These are phyloP conservation scores for Diorhabda elongata DNA, from an alignment of 1,140 invertebrate species.

Conservation along the genomic window DNA sequence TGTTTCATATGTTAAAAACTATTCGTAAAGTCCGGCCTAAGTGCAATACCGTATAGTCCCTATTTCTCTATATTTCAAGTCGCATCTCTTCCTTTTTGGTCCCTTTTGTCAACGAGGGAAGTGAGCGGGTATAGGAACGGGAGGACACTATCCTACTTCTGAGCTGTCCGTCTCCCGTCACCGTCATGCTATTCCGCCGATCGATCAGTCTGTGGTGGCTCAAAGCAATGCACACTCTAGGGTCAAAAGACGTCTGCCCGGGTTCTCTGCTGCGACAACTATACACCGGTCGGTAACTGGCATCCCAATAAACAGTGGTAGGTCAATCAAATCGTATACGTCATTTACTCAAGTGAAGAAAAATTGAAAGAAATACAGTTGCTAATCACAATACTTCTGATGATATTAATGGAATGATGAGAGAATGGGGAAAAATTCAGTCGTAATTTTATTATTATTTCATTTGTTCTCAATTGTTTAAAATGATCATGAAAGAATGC, in stretches of 20 bases:
- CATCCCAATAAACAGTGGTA: too few species aligned
- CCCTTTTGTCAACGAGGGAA: constrained; percentile 17
- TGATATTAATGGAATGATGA: too few species aligned
- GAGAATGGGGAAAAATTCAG: too few species aligned
- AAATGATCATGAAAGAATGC: too few species aligned
- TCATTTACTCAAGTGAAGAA: too few species aligned
- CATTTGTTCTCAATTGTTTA: too few species aligned
- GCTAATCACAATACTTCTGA: too few species aligned
- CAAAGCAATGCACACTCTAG: constrained; percentile 47
- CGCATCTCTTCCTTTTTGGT: constrained; percentile 22
- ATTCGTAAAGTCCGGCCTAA: neutral
- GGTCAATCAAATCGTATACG: too few species aligned
- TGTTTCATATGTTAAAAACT: neutral
- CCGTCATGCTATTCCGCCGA: constrained; percentile 44
- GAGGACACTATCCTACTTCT: constrained; percentile 31
- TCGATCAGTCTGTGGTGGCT: constrained; percentile 48
- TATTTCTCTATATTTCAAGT: constrained; percentile 5
- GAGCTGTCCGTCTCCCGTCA: constrained; percentile 49
- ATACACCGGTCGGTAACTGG: neutral
- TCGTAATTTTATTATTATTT: too few species aligned
- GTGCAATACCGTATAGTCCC: neutral
- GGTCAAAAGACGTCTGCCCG: constrained; percentile 50
- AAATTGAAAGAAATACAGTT: too few species aligned
- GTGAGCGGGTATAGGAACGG: neutral
- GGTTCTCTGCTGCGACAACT: constrained; percentile 23